Conservation (phyloP, 1,140 invertebrate genomes). For the Drosophila ohnishii region DNA sequence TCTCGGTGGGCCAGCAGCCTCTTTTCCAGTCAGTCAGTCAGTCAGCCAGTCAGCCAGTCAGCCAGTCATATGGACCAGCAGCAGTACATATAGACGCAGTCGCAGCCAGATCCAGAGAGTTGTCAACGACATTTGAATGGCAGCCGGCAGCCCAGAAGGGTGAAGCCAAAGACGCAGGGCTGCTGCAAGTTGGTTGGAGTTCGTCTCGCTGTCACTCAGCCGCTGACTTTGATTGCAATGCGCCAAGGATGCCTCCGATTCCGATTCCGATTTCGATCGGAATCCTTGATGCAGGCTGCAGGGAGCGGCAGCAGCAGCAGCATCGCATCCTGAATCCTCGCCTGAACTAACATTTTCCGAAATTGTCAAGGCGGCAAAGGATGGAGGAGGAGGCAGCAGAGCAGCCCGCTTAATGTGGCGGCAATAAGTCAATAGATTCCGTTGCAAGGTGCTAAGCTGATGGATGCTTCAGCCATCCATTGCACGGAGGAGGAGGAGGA, state of each 20-base stretch:
- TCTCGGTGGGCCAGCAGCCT: neutral
- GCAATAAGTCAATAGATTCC: constrained; percentile 75
- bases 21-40: constrained; percentile 23
- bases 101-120: constrained; percentile 38
- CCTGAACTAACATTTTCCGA: constrained; percentile 66
- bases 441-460: constrained; percentile 50
- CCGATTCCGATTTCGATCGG: constrained; percentile 8
- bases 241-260: constrained; percentile 64
- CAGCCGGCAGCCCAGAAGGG: constrained; percentile 26
- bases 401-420: constrained; percentile 63
- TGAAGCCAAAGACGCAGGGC: neutral
- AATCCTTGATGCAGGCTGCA: constrained; percentile 5
- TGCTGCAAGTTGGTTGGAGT: constrained; percentile 19
- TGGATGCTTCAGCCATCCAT: constrained; percentile 7
- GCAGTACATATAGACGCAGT: constrained; percentile 14
- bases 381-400: neutral
- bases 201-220: constrained; percentile 67
- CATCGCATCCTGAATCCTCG: constrained; percentile 16
- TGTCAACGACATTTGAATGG: constrained; percentile 72
- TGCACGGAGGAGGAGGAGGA: neutral
- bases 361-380: neutral
- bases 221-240: constrained; percentile 78
- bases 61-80: constrained; percentile 17
- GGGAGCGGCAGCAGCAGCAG: neutral
- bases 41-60: constrained; percentile 34